Evolutionary conservation across 2,888 invertebrate genomes (phyloP).

Genomic region (Melinaea marsaeus): DNA sequence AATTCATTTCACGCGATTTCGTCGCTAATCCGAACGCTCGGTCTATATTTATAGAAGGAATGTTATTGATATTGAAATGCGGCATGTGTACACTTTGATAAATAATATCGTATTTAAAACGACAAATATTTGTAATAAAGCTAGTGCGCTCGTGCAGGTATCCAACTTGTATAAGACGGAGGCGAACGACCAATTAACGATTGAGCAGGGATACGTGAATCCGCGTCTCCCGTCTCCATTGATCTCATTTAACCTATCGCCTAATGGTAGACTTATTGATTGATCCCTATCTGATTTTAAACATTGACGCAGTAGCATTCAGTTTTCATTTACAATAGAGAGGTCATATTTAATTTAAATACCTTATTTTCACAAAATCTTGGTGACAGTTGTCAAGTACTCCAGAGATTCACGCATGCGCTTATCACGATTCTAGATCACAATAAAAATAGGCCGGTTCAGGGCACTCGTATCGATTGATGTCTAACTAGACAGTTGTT

Average conservation of each 20-base stretch:
- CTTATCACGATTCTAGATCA: slow-evolving; percentile 52
- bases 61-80: too few species aligned
- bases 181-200: slow-evolving; percentile 48
- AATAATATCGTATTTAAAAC: too few species aligned
- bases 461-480: slow-evolving; percentile 56
- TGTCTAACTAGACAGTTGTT: slow-evolving; percentile 12
- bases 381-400: slow-evolving; percentile 28
- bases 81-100: too few species aligned
- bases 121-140: neutral
- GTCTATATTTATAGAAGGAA: neutral
- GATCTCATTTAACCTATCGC: slow-evolving; percentile 46
- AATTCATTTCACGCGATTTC: slow-evolving; percentile 17
- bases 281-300: slow-evolving; percentile 13
- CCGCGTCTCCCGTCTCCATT: slow-evolving; percentile 47
- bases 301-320: neutral
- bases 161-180: slow-evolving; percentile 18
- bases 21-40: slow-evolving; percentile 16
- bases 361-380: slow-evolving; percentile 20
- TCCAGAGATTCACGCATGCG: slow-evolving; percentile 44
- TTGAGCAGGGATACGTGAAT: slow-evolving; percentile 41
- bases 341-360: neutral
- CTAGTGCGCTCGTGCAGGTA: slow-evolving; percentile 13
- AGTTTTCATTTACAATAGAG: slow-evolving; percentile 1
- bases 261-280: slow-evolving; percentile 34
- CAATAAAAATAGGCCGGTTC: slow-evolving; percentile 64